Conservation (phyloP, 2,797 vertebrate genomes). For the Acanthis flammea region DNA sequence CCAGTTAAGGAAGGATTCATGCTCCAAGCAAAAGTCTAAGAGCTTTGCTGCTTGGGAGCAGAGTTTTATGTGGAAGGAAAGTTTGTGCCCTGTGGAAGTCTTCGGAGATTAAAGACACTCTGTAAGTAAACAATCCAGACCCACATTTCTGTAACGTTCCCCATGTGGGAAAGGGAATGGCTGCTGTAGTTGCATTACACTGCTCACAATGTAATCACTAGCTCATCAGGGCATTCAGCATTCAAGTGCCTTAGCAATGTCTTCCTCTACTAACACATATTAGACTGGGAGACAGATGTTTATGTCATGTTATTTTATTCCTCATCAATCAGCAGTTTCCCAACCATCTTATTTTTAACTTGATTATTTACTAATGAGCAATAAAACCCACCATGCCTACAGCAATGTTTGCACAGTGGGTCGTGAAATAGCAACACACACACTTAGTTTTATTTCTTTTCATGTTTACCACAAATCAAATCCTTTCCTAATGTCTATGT, state of each 20-base stretch:
- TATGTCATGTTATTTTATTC: constrained; percentile 64
- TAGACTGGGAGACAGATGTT: constrained; percentile 69
- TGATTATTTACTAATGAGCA: constrained; percentile 74
- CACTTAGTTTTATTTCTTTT: constrained; percentile 45
- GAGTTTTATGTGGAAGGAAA: background rate
- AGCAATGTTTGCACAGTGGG: constrained; percentile 47
- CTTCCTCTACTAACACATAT: constrained; percentile 12
- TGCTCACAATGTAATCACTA: background rate
- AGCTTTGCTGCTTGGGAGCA: background rate
- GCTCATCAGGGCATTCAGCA: constrained; percentile 51
- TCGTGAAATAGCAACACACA: constrained; percentile 41
- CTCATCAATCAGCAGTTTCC: constrained; percentile 73
- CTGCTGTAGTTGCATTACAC: constrained; percentile 4
- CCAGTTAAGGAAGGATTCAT: background rate
- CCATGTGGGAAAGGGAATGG: background rate
- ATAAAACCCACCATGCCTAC: constrained; percentile 58
- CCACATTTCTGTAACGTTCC: background rate
- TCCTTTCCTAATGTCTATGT: constrained; percentile 19
- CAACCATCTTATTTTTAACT: constrained; percentile 70
- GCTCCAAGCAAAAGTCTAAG: background rate
- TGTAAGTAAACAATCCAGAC: constrained; percentile 21
- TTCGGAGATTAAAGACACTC: background rate
- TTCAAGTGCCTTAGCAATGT: constrained; percentile 54
- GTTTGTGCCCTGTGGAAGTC: background rate
- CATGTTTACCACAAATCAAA: constrained; percentile 53